Base-by-base conservation (phyloP, 2,113 vertebrate genomes). In the Callocephalon fimbriatum region DNA sequence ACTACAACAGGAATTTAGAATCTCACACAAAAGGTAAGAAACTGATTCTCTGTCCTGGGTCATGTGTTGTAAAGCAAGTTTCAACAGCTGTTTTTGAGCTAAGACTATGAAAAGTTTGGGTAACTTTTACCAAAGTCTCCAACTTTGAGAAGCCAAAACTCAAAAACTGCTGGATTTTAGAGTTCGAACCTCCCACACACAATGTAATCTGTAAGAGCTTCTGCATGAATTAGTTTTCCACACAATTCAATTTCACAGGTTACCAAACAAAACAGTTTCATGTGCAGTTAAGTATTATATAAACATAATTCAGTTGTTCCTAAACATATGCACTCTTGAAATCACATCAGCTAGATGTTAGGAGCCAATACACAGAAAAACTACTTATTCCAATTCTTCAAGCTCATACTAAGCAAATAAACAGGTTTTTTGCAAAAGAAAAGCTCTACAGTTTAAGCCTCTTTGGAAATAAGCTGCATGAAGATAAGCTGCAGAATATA, bases 81-180 rank as follows among this genome's bases (percentile, higher is more conserved):
- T 13, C 29, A 91, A 70, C 42, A 90, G 56, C 56, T 78, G 65
- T 18, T 96, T 95, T 42, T 85, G 84, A 93, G 92, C 74, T 91
- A 80, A 56, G 80, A 63, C 74, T 38, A 3, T 26, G 17, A 91
- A 80, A 91, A 94, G 42, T 86, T 91, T 84, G 29, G 12, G 27
- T 84, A 56, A 91, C 72, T 96, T 91, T 72, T 22, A 35, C 70
- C 23, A 65, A 88, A 88, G 86, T 18, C 9, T 66, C 83, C 84
- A 86, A 94, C 93, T 91, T 80, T 27, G 17, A 74, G 38, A 89
- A 84, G 80, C 42, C 76, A 73, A 35, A 96, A 67, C 54, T 96
- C 90, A 94, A 84, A 80, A 96, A 15, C 80, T 37, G 22, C 45
- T 45, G 37, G 0, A 2, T 91, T 82, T 80, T 50, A 83, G 21